Evolutionary conservation across 2,888 invertebrate genomes (phyloP).

Genomic region (Lysandra bellargus): DNA sequence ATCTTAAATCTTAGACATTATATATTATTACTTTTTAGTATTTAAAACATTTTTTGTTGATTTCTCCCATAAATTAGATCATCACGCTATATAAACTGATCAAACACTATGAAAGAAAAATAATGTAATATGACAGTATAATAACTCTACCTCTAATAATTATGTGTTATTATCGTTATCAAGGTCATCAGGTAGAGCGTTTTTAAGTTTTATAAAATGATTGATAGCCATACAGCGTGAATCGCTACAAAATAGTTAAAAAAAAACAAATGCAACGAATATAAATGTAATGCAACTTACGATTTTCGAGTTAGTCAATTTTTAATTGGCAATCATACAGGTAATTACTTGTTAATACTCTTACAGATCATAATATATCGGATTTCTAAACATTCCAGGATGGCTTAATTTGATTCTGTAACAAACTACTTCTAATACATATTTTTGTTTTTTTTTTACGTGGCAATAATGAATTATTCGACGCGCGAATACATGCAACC

Average conservation of each 20-base stretch:
- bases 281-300: conserved; percentile 10
- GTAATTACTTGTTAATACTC: conserved; percentile 8
- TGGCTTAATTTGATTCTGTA: conserved; percentile 14
- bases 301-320: conserved; percentile 1
- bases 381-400: conserved; percentile 8
- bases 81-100: neutral
- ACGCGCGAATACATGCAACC: conserved; percentile 37
- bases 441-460: conserved; percentile 6
- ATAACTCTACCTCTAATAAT: neutral
- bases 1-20: neutral
- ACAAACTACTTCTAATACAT: neutral
- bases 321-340: conserved; percentile 1
- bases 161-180: neutral
- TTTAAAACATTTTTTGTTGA: neutral
- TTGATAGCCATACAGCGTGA: neutral
- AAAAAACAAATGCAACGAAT: conserved; percentile 23
- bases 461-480: conserved; percentile 25
- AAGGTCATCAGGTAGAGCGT: neutral
- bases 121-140: neutral
- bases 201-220: conserved; percentile 13
- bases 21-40: neutral
- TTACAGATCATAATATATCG: neutral
- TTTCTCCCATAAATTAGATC: neutral
- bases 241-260: conserved; percentile 5
- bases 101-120: neutral